Evolutionary conservation across 2,888 invertebrate species (phyloP), one percentile per base, ranked within the genome.

Genomic region (Dione vanillae): DNA sequence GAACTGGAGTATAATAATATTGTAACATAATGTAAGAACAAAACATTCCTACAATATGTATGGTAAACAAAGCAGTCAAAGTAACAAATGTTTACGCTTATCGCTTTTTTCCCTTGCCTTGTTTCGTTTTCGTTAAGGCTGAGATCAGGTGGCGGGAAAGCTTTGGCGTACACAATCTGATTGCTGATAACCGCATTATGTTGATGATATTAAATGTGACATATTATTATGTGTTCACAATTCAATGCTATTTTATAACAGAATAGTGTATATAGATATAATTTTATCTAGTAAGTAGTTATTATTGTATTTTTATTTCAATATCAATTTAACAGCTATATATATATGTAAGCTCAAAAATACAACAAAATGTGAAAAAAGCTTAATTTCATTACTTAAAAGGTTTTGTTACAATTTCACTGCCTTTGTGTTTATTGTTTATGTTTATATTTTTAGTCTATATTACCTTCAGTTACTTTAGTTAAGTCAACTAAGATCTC

Each of bases 141-240:
- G 65, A 40, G 58, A 67, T 64, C 72, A 72, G 72, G 72, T 72
- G 72, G 70, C 69, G 61, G 19, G 1, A 54, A 66, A 64, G 52
- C 56, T 58, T 70, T 58, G 61, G 67, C 49, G 52, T 59, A 52
- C 58, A 72, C 64, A 70, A 70, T 67, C 70, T 70, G 69, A 72
- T 72, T 67, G 56, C 52, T 61, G 45, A 47, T 37, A 64, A 19
- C 16, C n/a, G 45, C 16, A 45, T 61, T 61, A 61, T 40, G 35
- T 45, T 61, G 27, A 27, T 35, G 45, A 45, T 61, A 45, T 61
- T 45, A n/a, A 45, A 45, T 35, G 45, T 12, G 35, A 43, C 43
- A 20, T 59, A n/a, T 14, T 59, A n/a, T 14, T 45, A 61, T 61
- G 11, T 45, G n/a, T 43, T 43, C n/a, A n/a, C 10, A 20, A 16